Conservation (phyloP, 2,888 invertebrate genomes). For the Sinohyriopsis cumingii region DNA sequence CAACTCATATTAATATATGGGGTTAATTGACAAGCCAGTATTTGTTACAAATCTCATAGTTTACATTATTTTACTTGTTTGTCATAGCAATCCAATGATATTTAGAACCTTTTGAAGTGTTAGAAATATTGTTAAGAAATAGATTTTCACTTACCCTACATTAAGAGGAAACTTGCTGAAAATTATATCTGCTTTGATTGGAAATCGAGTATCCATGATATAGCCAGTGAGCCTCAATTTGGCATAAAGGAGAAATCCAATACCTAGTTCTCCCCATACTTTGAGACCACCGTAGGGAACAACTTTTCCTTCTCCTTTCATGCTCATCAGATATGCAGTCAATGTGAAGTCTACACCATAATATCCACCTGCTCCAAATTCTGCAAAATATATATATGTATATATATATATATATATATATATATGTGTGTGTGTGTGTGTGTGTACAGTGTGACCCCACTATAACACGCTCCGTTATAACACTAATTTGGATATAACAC, state of each 20-base stretch:
- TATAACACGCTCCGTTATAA: too few relatives aligned
- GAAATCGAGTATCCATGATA: slow-evolving; percentile 49
- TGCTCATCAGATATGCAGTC: slow-evolving; percentile 39
- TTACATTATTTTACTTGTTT: too few relatives aligned
- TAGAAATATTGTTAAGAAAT: too few relatives aligned
- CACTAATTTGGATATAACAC: too few relatives aligned
- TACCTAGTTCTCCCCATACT: slow-evolving; percentile 39
- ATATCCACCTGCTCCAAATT: slow-evolving; percentile 45
- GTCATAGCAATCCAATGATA: too few relatives aligned
- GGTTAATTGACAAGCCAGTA: too few relatives aligned
- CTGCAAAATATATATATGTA: slow-evolving; percentile 14
- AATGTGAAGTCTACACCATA: slow-evolving; percentile 44
- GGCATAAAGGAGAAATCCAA: slow-evolving; percentile 44
- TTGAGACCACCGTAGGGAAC: slow-evolving; percentile 41
- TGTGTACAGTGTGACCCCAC: too few relatives aligned
- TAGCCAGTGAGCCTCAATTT: slow-evolving; percentile 45
- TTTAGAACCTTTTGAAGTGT: background rate
- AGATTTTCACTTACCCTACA: slow-evolving; percentile 37
- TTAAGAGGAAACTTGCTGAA: slow-evolving; percentile 59
- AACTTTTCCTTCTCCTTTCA: slow-evolving; percentile 31
- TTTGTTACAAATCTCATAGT: too few relatives aligned
- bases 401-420: too few relatives aligned
- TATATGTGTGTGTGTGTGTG: too few relatives aligned
- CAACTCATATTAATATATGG: too few relatives aligned
- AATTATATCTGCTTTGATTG: slow-evolving; percentile 46